Evolutionary conservation across 2,113 vertebrate genomes (phyloP).

Genomic region (Ammodytes marinus): DNA sequence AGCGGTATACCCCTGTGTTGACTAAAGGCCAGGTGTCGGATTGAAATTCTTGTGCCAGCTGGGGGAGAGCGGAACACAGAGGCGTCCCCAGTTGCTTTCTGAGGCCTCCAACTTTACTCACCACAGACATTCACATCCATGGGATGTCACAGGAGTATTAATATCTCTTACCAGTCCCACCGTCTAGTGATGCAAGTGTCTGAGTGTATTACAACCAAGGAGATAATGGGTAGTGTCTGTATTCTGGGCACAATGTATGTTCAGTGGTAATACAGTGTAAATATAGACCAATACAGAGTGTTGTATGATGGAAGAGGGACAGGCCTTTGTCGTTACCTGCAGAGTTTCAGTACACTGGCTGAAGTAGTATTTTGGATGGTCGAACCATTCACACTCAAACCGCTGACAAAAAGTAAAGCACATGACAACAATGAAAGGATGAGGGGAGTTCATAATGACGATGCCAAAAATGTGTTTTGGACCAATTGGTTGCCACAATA

Average conservation of each 20-base stretch:
- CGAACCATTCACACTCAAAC: neutral
- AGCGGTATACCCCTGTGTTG: slow-evolving; percentile 57
- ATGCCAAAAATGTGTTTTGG: neutral
- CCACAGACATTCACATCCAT: slow-evolving; percentile 51
- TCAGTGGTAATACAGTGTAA: neutral
- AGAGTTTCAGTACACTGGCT: neutral
- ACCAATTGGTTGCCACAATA: neutral
- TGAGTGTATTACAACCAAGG: slow-evolving; percentile 23
- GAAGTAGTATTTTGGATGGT: neutral
- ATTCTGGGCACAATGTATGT: neutral
- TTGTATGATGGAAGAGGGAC: neutral
- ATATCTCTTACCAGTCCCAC: slow-evolving; percentile 41
- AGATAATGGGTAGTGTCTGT: slow-evolving; percentile 34
- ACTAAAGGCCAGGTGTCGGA: slow-evolving; percentile 73
- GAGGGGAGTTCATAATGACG: neutral
- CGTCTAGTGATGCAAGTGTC: slow-evolving; percentile 29
- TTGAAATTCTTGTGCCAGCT: slow-evolving; percentile 59
- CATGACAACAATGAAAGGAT: neutral
- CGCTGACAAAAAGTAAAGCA: neutral
- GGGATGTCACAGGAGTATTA: slow-evolving; percentile 61
- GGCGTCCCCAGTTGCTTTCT: slow-evolving; percentile 52
- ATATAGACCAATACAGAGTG: neutral
- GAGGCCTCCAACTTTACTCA: slow-evolving; percentile 28
- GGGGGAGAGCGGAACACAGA: slow-evolving; percentile 41
- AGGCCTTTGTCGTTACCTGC: neutral